Evolutionary conservation across 1,140 invertebrate species (phyloP).

Genomic region (Ips typographus): DNA sequence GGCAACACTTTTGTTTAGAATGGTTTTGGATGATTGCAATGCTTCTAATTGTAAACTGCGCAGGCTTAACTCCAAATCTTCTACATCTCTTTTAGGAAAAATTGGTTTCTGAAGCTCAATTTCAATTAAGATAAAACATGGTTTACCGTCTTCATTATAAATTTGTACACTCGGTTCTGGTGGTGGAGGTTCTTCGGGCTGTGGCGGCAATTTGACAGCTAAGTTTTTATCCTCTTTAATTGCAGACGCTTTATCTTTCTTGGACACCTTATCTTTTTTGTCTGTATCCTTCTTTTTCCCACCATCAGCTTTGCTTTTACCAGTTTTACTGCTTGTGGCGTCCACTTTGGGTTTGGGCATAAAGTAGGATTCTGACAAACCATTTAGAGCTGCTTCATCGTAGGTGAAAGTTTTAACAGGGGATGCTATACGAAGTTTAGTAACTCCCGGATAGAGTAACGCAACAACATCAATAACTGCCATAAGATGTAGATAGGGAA

Average conservation of each 20-base stretch:
- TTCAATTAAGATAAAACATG: constrained; percentile 44
- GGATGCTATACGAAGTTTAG: constrained; percentile 38
- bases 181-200: constrained; percentile 27
- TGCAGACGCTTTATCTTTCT: constrained; percentile 33
- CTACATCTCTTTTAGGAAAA: constrained; percentile 29
- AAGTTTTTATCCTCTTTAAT: constrained; percentile 32
- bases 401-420: constrained; percentile 43
- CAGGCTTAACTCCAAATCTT: constrained; percentile 38
- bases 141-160: constrained; percentile 42
- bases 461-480: constrained; percentile 40
- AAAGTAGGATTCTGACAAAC: constrained; percentile 43
- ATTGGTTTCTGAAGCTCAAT: constrained; percentile 43
- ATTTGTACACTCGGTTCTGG: constrained; percentile 42
- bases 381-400: constrained; percentile 39
- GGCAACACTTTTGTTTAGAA: constrained; percentile 29
- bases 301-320: constrained; percentile 23
- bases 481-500: constrained; percentile 43
- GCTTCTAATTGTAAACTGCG: constrained; percentile 5
- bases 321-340: not conserved
- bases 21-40: constrained; percentile 19
- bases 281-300: constrained; percentile 30
- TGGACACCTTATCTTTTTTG: constrained; percentile 28
- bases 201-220: constrained; percentile 16
- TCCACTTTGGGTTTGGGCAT: constrained; percentile 34
- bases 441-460: constrained; percentile 44